Base-by-base conservation (phyloP, 2,113 vertebrate species). In the Symphodus melops region DNA sequence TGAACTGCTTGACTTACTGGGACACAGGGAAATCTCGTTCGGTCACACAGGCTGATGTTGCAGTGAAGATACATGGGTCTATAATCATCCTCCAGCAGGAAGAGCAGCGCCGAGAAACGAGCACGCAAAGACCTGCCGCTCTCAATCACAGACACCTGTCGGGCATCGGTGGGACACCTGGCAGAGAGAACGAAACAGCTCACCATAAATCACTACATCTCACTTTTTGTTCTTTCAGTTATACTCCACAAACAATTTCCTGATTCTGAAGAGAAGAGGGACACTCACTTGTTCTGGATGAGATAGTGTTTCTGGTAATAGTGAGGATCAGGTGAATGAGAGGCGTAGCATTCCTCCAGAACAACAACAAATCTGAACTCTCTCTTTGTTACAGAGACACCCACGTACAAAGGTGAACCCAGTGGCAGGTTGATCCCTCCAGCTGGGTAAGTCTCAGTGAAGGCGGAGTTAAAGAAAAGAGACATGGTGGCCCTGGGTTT, bases 291-390 rank as follows among this genome's bases (percentile, higher is more conserved):
- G 81, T 90, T 88, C 19, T 78, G 62, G 59, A 94, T 92, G 42
- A 93, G 54, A 70, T 28, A 46, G 68, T 90, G 78, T 65, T 23
- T 51, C 17, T 9, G 12, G n/a, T 57, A 48, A 42, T 78, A 42
- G 2, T 77, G 14, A 13, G 85, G 59, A 16, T 77, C 70, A 21
- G 82, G 9, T 11, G 86, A 74, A 9, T 80, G 77, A 48, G 85
- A 82, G 23, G 82, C 57, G 2, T 79, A 91, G 83, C 92, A 93
- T 79, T 90, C 58, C 36, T 91, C 90, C 65, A 93, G 62, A 71
- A 92, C 83, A 9, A 87, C 36, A 6, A 49, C 86, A 72, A 94
- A 89, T 25, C 19, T 44, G 4, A 39, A 37, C 0, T 88, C 82
- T 5, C 19, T 69, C 10, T 70, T 64, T 0, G 73, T 41, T 42